Evolutionary conservation across 1,140 invertebrate species (phyloP), one percentile per base, ranked within the genome.

Genomic region (Apis laboriosa): DNA sequence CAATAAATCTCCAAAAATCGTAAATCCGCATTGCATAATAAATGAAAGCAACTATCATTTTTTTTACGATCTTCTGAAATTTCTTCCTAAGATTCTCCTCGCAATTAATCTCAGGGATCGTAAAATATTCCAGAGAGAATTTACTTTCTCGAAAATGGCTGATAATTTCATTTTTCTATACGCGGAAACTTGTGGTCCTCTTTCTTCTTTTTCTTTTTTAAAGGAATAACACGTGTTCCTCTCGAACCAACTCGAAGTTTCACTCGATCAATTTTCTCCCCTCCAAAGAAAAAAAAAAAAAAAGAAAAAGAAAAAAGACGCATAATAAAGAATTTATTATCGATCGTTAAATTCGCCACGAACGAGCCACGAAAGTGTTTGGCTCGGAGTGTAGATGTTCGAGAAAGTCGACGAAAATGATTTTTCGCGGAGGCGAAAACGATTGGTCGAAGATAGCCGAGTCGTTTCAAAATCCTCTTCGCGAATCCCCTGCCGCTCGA

Each of bases 321-420:
- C 8, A 28, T 34, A 64, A 64, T 19, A 21, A 43, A 70, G 21
- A 49, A 77, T 77, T 77, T 77, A 67, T 68, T 55, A 34, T 58
- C 63, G n/a, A 28, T 28, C 66, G 55, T 79, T 51, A 79, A 79
- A 60, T 51, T 78, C 66, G 53, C 24, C 24, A 24, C 9, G 60
- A 75, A 51, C 21, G 8, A 17, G 28, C 8, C 12, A n/a, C 1
- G n/a, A 34, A 12, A 24, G 19, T 67, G 28, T 51, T 70, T 24
- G 4, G 17, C 68, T 9, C n/a, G 28, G 2, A 11, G 2, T 17
- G 13, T 3, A 19, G 5, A 8, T 9, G 24, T 17, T 8, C 60
- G 74, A 53, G 74, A 76, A 77, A 66, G 61, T 17, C n/a, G 60
- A 19, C 21, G 60, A 13, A 9, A 64, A 63, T 53, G 24, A 63